Evolutionary conservation across 2,797 vertebrate genomes (phyloP).

Genomic region (Melanotaenia nigrans): DNA sequence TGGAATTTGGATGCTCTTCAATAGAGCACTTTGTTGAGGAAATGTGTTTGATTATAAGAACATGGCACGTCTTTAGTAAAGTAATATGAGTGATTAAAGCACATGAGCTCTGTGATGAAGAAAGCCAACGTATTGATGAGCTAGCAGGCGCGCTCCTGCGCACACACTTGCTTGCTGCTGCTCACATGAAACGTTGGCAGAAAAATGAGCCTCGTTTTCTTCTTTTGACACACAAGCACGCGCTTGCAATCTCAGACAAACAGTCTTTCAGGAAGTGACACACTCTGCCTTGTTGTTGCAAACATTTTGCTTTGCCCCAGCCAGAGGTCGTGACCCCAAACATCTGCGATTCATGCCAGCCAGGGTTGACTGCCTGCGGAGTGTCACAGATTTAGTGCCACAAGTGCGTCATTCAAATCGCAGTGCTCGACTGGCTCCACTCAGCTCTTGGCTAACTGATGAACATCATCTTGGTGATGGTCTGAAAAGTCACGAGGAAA

Average conservation of each 20-base stretch:
- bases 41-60: conserved; percentile 73
- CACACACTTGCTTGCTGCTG: conserved; percentile 25
- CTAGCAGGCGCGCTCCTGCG: conserved; percentile 5
- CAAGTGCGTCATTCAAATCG: conserved; percentile 67
- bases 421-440: conserved; percentile 46
- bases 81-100: conserved; percentile 73
- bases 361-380: conserved; percentile 66
- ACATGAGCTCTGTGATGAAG: conserved; percentile 63
- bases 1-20: conserved; percentile 66
- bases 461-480: conserved; percentile 46
- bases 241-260: conserved; percentile 48
- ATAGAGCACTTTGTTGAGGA: conserved; percentile 71
- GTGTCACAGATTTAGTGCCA: conserved; percentile 70
- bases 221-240: conserved; percentile 7
- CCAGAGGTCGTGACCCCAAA: conserved; percentile 71
- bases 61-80: conserved; percentile 69
- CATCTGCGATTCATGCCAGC: conserved; percentile 71
- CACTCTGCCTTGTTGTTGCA: conserved; percentile 55
- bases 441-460: conserved; percentile 53
- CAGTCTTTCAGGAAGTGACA: conserved; percentile 65
- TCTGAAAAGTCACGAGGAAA: background rate
- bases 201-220: conserved; percentile 56
- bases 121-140: conserved; percentile 61
- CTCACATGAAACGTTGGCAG: conserved; percentile 51
- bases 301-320: conserved; percentile 67